Base-by-base conservation (phyloP, 37 sponge, comb jelly and placozoan genomes). In the Cladorhizidae sp. region DNA sequence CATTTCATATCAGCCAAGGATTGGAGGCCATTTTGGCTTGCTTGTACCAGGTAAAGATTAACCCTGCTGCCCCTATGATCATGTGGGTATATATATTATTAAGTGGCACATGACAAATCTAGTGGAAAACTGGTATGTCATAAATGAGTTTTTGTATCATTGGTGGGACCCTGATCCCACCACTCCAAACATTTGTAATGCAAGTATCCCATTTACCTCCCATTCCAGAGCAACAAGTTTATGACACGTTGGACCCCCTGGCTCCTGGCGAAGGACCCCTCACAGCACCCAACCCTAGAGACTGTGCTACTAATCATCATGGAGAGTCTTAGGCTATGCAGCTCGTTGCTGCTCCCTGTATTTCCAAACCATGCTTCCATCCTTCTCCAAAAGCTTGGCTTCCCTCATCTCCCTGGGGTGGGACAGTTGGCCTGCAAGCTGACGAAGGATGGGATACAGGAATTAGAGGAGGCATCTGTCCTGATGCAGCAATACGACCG, bases 1-100 rank as follows among this genome's bases (percentile, higher is more conserved):
- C 40, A 0, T 87, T 82, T 57, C 82, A 90, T 42, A 87, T 94
- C 63, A 83, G 77, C 38, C 83, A 75, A n/a, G 94, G 92, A 0
- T 78, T 94, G 15, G 36, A 50, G 26, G 57, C 43, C 36, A 51
- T 94, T 17, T 76, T 94, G 87, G 58, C 80, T 5, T 87, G 81
- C 49, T 49, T 90, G 1, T 73, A 94, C 39, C 75, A 77, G 72
- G 94, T 88, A 40, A 67, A 38, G 20, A 20, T 7, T n/a, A n/a
- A n/a, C n/a, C n/a, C n/a, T n/a, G n/a, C n/a, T 63, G 8, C 25
- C 22, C 26, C 64, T 9, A 22, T 15, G 8, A 22, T 9, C 8
- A 11, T 63, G 8, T 28, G n/a, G 64, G 64, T 63, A 12, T n/a
- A 12, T 25, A 11, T n/a, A 63, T 63, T 22, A n/a, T 9, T 63